Percentiles rank a stretch among this genome's conserved stretches.
phyloP scores from a whole-genome alignment of 2,888 invertebrate genomes.

The Cremastinae sp. region DNA sequence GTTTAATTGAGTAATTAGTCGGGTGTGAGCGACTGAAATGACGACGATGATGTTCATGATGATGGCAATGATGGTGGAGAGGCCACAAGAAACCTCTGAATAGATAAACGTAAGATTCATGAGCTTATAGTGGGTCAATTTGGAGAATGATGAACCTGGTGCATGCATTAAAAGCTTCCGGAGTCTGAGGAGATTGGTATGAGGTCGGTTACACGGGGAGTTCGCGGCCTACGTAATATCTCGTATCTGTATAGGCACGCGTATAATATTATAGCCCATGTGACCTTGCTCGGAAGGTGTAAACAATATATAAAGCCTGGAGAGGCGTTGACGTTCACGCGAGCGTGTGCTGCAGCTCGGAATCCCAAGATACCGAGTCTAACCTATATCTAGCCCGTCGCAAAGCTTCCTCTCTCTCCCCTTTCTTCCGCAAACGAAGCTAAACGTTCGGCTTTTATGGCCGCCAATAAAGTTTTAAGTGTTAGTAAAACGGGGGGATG shows the following conservation, averaged over 20 bases:
- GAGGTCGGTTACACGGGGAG: conserved; percentile 35
- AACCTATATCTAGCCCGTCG: conserved; percentile 61
- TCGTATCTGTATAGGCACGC: conserved; percentile 27
- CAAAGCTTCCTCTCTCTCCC: conserved; percentile 48
- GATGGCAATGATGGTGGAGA: conserved; percentile 31
- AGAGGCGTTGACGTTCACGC: conserved; percentile 52
- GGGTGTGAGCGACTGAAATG: neutral
- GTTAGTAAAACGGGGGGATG: conserved; percentile 76
- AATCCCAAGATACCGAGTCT: conserved; percentile 54
- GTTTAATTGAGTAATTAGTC: conserved; percentile 2
- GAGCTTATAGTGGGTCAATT: conserved; percentile 6
- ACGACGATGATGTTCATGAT: conserved; percentile 19
- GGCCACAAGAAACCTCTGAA: conserved; percentile 14
- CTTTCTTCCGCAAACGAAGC: conserved; percentile 73
- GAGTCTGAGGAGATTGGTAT: conserved; percentile 34
- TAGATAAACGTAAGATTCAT: conserved; percentile 29
- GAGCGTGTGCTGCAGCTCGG: conserved; percentile 38
- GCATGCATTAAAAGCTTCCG: conserved; percentile 21
- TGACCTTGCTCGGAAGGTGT: conserved; percentile 57
- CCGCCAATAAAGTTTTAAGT: conserved; percentile 80
- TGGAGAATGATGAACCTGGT: conserved; percentile 21
- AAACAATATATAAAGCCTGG: conserved; percentile 57
- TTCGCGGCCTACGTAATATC: conserved; percentile 42
- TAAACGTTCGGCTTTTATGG: conserved; percentile 77
- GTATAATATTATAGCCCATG: conserved; percentile 36